A percentile compares a stretch with the other conserved stretches of the same genome.
phyloP scores from a whole-genome alignment of 35 echinoderm and acorn worm genomes.

The Stichopus chloronotus region DNA sequence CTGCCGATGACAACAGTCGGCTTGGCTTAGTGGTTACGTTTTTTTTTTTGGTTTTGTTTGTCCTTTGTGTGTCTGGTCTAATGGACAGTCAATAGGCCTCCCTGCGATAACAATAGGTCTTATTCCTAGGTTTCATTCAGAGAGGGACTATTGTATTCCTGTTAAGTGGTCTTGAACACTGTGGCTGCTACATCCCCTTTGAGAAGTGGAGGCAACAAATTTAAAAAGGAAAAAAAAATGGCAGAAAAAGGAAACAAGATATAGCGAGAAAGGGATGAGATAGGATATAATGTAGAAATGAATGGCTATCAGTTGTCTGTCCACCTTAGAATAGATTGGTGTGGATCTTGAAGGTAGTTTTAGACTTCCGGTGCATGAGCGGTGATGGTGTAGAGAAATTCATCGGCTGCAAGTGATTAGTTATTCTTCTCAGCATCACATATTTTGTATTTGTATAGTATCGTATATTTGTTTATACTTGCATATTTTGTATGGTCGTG shows the following conservation, averaged over 20 bases:
- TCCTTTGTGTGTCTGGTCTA: slow-evolving; percentile 29
- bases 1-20: slow-evolving; percentile 22
- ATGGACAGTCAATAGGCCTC: slow-evolving; percentile 39
- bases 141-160: slow-evolving; percentile 43
- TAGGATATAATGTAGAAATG: background rate
- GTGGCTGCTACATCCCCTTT: background rate
- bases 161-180: slow-evolving; percentile 51
- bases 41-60: background rate
- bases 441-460: no score
- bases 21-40: background rate
- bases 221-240: background rate
- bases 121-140: background rate
- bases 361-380: no score
- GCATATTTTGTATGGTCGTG: no score
- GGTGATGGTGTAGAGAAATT: no score
- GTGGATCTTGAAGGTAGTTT: no score
- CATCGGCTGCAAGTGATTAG: no score
- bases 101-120: background rate
- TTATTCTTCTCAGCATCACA: no score
- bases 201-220: slow-evolving; percentile 16
- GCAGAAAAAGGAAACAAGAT: background rate
- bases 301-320: background rate
- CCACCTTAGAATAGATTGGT: no score
- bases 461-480: no score
- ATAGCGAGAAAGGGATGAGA: background rate